A percentile compares a stretch with the other conserved stretches of the same genome.
phyloP scores from a whole-genome alignment of 2,113 vertebrate species.

The Podarcis raffonei region DNA sequence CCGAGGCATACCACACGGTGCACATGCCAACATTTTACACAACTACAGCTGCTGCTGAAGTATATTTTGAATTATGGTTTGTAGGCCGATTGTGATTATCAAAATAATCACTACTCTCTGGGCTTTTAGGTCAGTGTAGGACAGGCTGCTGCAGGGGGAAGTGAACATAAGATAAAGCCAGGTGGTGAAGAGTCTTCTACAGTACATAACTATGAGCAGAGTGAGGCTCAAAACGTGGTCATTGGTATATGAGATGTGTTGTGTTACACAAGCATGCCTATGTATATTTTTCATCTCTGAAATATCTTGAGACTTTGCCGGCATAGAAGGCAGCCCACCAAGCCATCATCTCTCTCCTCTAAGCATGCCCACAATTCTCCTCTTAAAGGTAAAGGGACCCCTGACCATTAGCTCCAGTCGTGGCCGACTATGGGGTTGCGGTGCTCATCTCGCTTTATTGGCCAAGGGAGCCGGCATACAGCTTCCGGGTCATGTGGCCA shows the following conservation, averaged over 20 bases:
- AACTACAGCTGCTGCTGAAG: not conserved
- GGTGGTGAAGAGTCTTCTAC: not conserved
- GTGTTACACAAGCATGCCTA: not conserved
- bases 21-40: not conserved
- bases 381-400: not conserved
- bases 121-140: not conserved
- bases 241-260: not conserved
- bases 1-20: not conserved
- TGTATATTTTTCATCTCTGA: not conserved
- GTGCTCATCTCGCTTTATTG: too few species aligned
- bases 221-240: not conserved
- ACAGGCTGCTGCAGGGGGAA: not conserved
- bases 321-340: conserved; percentile 38
- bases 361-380: conserved; percentile 12
- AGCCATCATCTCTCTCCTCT: conserved; percentile 29
- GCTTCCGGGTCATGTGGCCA: too few species aligned
- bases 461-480: too few species aligned
- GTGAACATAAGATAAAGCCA: not conserved
- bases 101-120: too few species aligned
- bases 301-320: conserved; percentile 34
- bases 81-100: not conserved
- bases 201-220: not conserved
- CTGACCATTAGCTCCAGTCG: too few species aligned
- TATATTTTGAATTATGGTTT: not conserved
- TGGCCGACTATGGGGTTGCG: too few species aligned